These are phyloP conservation scores for Tridacna gigas DNA, from an alignment of 2,888 invertebrate species.

Conservation along the genomic window DNA sequence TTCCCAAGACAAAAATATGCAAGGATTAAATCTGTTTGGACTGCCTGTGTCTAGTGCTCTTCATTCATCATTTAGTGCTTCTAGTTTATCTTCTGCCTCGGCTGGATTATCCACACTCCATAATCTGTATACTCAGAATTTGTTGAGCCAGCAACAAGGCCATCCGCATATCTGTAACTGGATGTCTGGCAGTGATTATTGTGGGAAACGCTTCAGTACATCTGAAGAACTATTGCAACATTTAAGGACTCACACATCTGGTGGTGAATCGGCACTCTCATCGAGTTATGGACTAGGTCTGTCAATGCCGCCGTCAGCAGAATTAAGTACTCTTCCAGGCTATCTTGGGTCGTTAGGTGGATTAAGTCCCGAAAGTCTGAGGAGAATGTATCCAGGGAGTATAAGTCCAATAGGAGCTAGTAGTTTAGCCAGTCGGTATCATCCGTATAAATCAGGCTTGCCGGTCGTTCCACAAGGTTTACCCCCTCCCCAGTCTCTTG, in stretches of 20 bases:
- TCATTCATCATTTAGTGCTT: slow-evolving; percentile 57
- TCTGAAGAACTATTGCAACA: slow-evolving; percentile 97
- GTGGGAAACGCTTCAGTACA: slow-evolving; percentile 96
- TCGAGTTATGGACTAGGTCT: slow-evolving; percentile 63
- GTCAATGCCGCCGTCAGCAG: slow-evolving; percentile 54
- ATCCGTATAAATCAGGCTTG: slow-evolving; percentile 93
- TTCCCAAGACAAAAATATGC: slow-evolving; percentile 90
- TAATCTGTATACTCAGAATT: slow-evolving; percentile 74
- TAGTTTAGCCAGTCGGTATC: slow-evolving; percentile 93
- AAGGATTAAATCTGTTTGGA: slow-evolving; percentile 69
- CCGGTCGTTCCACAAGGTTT: slow-evolving; percentile 86
- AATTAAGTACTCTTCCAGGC: slow-evolving; percentile 52
- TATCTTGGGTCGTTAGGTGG: slow-evolving; percentile 61
- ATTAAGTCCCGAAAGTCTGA: slow-evolving; percentile 89
- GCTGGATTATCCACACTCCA: slow-evolving; percentile 68
- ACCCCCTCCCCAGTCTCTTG: slow-evolving; percentile 85
- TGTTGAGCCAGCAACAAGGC: slow-evolving; percentile 63
- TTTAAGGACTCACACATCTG: slow-evolving; percentile 93
- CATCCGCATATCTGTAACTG: slow-evolving; percentile 92
- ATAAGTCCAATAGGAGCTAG: slow-evolving; percentile 86
- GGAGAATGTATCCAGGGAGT: slow-evolving; percentile 91
- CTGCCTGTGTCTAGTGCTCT: slow-evolving; percentile 67
- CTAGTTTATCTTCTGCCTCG: slow-evolving; percentile 62
- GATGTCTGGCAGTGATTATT: slow-evolving; percentile 94
- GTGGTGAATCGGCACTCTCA: slow-evolving; percentile 67